These are phyloP conservation scores for Lamproptera curius DNA, from an alignment of 2,888 invertebrate genomes.

Conservation along the genomic window DNA sequence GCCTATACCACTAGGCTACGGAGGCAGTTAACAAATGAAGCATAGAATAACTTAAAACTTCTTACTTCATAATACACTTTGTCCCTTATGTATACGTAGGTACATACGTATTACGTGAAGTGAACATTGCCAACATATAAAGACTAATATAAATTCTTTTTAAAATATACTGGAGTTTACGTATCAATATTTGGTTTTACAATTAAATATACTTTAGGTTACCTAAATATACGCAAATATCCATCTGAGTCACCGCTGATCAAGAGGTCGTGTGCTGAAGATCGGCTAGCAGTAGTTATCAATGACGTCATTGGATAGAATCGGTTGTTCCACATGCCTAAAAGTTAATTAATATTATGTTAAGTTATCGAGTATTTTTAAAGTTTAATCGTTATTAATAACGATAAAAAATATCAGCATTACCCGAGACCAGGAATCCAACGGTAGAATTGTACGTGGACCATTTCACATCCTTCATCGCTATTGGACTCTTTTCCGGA, in stretches of 20 bases:
- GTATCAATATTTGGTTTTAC: too few species aligned
- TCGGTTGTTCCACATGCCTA: slow-evolving; percentile 93
- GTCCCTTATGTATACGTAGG: too few species aligned
- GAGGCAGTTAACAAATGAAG: too few species aligned
- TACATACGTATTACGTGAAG: too few species aligned
- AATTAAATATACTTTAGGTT: slow-evolving; percentile 22
- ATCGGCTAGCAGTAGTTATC: slow-evolving; percentile 88
- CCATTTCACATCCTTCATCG: slow-evolving; percentile 95
- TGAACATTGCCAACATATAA: too few species aligned
- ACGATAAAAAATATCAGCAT: not conserved
- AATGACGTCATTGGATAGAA: slow-evolving; percentile 92
- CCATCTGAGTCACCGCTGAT: slow-evolving; percentile 94
- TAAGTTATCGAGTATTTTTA: not conserved
- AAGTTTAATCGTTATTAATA: not conserved
- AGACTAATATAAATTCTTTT: too few species aligned
- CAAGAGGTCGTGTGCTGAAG: slow-evolving; percentile 89
- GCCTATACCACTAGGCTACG: too few species aligned
- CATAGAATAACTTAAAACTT: too few species aligned
- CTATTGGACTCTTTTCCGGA: slow-evolving; percentile 91
- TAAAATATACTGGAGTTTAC: too few species aligned
- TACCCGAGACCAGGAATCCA: slow-evolving; percentile 91
- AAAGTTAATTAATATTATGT: not conserved
- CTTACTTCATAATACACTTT: too few species aligned
- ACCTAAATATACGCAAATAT: slow-evolving; percentile 90
- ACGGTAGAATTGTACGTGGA: slow-evolving; percentile 91